These are phyloP conservation scores for Cephus runcator DNA, from an alignment of 2,888 invertebrate species.

Conservation along the genomic window DNA sequence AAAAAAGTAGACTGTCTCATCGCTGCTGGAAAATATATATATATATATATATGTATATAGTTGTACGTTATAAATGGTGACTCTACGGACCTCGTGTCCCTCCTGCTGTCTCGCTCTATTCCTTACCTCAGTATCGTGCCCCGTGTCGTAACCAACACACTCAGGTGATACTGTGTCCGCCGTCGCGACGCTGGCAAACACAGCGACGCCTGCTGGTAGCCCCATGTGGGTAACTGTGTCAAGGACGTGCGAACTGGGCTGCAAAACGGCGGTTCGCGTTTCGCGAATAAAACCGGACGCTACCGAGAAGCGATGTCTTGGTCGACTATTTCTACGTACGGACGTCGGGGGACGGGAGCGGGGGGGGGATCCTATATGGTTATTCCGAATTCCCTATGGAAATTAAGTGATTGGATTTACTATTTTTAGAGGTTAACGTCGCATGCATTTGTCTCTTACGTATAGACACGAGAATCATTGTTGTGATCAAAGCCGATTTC, in stretches of 20 bases:
- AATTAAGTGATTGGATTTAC: background rate
- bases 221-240: conserved; percentile 65
- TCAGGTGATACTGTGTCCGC: background rate
- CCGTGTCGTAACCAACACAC: conserved; percentile 2
- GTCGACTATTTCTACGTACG: background rate
- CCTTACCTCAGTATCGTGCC: conserved; percentile 12
- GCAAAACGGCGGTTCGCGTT: conserved; percentile 54
- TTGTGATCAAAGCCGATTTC: background rate
- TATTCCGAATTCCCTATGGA: background rate
- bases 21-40: background rate
- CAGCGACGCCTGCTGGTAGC: conserved; percentile 32
- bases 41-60: background rate
- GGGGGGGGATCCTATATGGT: background rate
- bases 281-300: conserved; percentile 26
- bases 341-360: background rate
- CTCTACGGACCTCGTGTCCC: conserved; percentile 8
- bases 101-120: conserved; percentile 1
- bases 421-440: background rate
- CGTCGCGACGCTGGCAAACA: conserved; percentile 15
- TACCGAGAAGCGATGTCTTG: background rate
- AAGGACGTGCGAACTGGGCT: conserved; percentile 66
- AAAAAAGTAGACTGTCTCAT: background rate
- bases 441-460: background rate
- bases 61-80: background rate
- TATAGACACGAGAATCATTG: background rate